Evolutionary conservation across 2,113 vertebrate species (phyloP), one percentile per base, ranked within the genome.

Genomic region (Takifugu bimaculatus): DNA sequence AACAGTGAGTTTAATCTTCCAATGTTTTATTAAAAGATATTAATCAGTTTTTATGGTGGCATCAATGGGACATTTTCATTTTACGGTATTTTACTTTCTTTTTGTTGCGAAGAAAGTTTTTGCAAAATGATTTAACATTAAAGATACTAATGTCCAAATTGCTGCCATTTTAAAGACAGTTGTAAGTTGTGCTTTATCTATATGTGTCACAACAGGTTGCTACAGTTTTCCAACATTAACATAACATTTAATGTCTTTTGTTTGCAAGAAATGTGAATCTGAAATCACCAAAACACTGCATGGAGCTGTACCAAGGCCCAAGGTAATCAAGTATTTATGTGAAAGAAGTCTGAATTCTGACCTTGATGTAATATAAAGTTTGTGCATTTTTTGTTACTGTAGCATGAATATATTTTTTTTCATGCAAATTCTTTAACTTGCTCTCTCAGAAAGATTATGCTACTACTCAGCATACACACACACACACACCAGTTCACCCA

Each of bases 1-100:
- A 39, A 4, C 43, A 65, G 79, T 85, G 28, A 81, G 85, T 78
- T 71, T 26, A 50, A 53, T 60, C 6, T 26, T 4, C 1, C 26
- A 32, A 11, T 20, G 2, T 55, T 35, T 13, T 11, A 54, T 54
- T 55, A 20, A 32, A 5, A 5, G 26, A 26, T 13, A 10, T 52
- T 9, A 14, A 29, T 5, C 45, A 48, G 45, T 53, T 26, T 53
- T 2, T 14, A 28, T 50, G n/a, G 25, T 50, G 20, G 2, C 48
- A 50, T 5, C 7, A 39, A 3, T 39, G 35, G 11, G 9, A 6
- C 35, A 10, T 11, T 39, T 10, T 10, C 7, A 39, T 39, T 6
- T 39, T 39, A 39, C 20, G 20, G 20, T 20, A 20, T 20, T 39
- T 45, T 45, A 11, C 44, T 1, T 15, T 45, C 44, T 45, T 45